Evolutionary conservation across 2,797 vertebrate species (phyloP).

Genomic region (Champsocephalus gunnari): DNA sequence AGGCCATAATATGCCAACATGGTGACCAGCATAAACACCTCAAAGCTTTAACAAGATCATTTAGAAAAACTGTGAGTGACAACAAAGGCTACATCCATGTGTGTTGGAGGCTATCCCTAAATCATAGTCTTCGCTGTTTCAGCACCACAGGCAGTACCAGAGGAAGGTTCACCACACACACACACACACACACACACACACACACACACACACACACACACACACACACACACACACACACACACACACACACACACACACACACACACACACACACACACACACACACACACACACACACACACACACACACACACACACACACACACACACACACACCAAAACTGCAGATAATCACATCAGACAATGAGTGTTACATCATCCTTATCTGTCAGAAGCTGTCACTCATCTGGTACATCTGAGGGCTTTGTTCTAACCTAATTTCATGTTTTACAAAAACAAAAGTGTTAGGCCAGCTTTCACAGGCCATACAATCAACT

Average conservation of each 20-base stretch:
- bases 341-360: slow-evolving; percentile 4
- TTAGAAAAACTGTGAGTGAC: neutral
- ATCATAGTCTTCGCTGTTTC: slow-evolving; percentile 29
- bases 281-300: too few species aligned
- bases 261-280: too few species aligned
- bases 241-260: too few species aligned
- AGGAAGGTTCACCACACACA: neutral
- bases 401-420: neutral
- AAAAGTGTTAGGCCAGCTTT: neutral
- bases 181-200: neutral
- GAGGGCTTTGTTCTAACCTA: too few species aligned
- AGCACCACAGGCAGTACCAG: slow-evolving; percentile 62
- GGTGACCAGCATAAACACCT: neutral
- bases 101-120: neutral
- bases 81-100: neutral
- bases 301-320: too few species aligned
- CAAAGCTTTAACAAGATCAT: neutral
- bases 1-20: neutral
- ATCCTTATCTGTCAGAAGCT: neutral
- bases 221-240: too few species aligned
- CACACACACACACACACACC: neutral
- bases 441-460: too few species aligned
- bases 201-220: neutral
- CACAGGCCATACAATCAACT: neutral
- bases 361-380: slow-evolving; percentile 2